Base-by-base conservation (phyloP, 35 echinoderm and acorn worm genomes). In the Lytechinus variegatus region DNA sequence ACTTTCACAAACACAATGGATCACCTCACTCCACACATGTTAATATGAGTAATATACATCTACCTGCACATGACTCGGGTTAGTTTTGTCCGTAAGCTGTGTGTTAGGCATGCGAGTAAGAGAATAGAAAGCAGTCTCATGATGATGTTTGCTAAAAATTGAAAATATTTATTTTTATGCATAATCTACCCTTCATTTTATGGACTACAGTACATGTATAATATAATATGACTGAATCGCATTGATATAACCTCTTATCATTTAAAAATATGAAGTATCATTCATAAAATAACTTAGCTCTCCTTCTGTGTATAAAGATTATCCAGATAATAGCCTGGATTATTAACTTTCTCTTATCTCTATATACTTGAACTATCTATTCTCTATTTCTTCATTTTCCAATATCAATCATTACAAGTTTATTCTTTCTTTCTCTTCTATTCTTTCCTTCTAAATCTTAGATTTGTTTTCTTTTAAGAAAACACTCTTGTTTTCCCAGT, bases 71-170 rank as follows among this genome's bases (percentile, higher is more conserved):
- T 79, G 66, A 79, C 66, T 79, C 52, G 52, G 28, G 29, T 90
- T 90, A 90, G 88, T 52, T 52, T 90, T 44, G 52, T 90, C 88
- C 88, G 28, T 90, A 90, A 5, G 52, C 88, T 54, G 88, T 52
- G 88, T 52, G 88, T 90, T 29, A 90, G 88, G 88, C 88, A 52
- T 90, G 52, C 52, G 88, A 33, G 52, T 2, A 90, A 79, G 3
- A 79, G 66, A 79, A 79, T n/a, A n/a, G 19, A n/a, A 24, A 5
- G 66, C 66, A 79, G 24, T n/a, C 21, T n/a, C n/a, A 1, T 24
- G 21, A 79, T 9, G 56, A 79, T 79, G 24, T 79, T 24, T 24
- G n/a, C 66, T 6, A 79, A 79, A 4, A 79, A 79, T 79, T 44
- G 33, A 44, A 44, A 44, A 79, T 8, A 79, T n/a, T 0, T 27